These are phyloP conservation scores for Chloromyia formosa DNA, from an alignment of 2,888 invertebrate genomes.

Conservation along the genomic window DNA sequence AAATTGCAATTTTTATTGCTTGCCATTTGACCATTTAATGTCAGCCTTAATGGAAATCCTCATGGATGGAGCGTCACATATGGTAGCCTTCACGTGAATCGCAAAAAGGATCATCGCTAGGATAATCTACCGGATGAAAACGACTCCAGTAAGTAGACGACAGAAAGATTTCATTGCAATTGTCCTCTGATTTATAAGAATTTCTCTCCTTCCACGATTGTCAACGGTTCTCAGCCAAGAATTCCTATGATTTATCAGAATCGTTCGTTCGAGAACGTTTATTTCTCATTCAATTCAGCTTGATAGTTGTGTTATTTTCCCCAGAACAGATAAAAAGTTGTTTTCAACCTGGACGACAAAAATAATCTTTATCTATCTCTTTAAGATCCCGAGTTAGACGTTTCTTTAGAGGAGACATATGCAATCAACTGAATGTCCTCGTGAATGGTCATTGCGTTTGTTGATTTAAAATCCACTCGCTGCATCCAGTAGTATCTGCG, in stretches of 20 bases:
- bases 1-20: constrained; percentile 11
- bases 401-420: no score
- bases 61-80: constrained; percentile 1
- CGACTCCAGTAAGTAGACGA: background rate
- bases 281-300: background rate
- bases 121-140: constrained; percentile 18
- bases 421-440: background rate
- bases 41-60: background rate
- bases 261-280: background rate
- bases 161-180: constrained; percentile 12
- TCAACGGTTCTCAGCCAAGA: background rate
- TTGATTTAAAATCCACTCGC: constrained; percentile 20
- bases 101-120: constrained; percentile 21
- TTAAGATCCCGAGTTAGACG: no score
- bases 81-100: background rate
- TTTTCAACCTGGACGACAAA: background rate
- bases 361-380: background rate
- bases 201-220: background rate
- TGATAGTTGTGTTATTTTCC: background rate
- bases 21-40: constrained; percentile 5
- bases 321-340: background rate
- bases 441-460: background rate
- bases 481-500: background rate
- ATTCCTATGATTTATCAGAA: constrained; percentile 5
- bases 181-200: background rate